Conservation (phyloP, 2,797 vertebrate genomes). For the Melanitta fusca region DNA sequence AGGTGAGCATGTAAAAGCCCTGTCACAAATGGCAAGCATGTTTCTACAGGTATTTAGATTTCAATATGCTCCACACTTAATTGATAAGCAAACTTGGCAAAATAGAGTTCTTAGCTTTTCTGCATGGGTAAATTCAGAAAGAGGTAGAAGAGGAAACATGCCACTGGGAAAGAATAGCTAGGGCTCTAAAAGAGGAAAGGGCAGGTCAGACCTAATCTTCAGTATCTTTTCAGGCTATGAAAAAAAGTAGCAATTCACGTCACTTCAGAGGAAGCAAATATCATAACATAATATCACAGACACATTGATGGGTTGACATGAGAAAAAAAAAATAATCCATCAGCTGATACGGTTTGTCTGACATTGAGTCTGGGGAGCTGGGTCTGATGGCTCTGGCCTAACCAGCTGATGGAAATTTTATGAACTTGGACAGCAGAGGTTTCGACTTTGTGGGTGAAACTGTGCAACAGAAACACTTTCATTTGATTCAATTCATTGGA, state of each 20-base stretch:
- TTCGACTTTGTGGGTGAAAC: constrained; percentile 34
- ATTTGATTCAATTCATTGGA: constrained; percentile 54
- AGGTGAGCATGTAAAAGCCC: background rate
- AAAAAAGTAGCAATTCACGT: background rate
- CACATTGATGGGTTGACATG: background rate
- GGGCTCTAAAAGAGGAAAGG: background rate
- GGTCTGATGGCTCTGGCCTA: background rate
- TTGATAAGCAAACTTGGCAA: background rate
- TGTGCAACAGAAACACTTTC: constrained; percentile 39
- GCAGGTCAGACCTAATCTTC: background rate
- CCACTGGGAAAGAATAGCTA: background rate
- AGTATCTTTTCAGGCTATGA: background rate
- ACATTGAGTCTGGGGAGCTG: constrained; percentile 19
- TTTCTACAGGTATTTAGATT: background rate
- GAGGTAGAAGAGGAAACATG: background rate
- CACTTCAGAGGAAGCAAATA: constrained; percentile 18
- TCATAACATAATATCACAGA: background rate
- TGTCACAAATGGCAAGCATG: background rate
- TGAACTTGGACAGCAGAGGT: constrained; percentile 44
- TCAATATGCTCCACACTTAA: background rate
- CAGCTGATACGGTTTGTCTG: constrained; percentile 15
- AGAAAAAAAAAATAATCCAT: background rate
- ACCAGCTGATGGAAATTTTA: constrained; percentile 55
- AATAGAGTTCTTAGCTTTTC: background rate
- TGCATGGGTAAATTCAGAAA: background rate